Conservation (phyloP, 2,888 invertebrate genomes). For the Scaptomyza polygonia region DNA sequence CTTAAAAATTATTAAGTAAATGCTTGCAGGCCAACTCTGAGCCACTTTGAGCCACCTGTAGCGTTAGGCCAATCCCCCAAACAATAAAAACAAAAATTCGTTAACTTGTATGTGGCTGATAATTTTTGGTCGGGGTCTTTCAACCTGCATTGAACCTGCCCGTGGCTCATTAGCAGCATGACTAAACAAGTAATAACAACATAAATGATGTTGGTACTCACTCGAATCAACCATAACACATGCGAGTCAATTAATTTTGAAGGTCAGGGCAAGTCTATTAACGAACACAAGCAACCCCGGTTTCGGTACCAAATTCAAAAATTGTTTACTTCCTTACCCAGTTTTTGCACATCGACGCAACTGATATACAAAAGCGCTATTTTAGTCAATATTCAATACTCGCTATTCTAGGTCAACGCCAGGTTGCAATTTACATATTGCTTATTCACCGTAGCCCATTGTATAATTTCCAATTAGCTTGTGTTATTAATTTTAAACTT, state of each 20-base stretch:
- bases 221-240: conserved; percentile 23
- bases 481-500: conserved; percentile 73
- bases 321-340: conserved; percentile 69
- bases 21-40: conserved; percentile 33
- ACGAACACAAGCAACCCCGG: conserved; percentile 43
- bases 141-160: conserved; percentile 60
- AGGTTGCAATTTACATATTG: conserved; percentile 65
- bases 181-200: conserved; percentile 62
- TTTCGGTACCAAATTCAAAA: conserved; percentile 17
- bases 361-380: conserved; percentile 31
- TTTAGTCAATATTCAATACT: conserved; percentile 51
- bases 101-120: conserved; percentile 16
- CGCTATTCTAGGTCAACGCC: conserved; percentile 65
- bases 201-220: conserved; percentile 52
- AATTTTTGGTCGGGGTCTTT: conserved; percentile 32
- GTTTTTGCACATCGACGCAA: conserved; percentile 60
- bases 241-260: conserved; percentile 70
- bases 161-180: conserved; percentile 65
- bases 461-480: conserved; percentile 68
- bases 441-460: conserved; percentile 29
- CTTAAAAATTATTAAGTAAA: conserved; percentile 1
- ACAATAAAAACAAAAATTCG: conserved; percentile 3
- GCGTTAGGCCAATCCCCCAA: conserved; percentile 56
- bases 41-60: conserved; percentile 20
- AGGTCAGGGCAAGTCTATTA: conserved; percentile 68